phyloP scores from a whole-genome alignment of 2,888 invertebrate genomes.

The Argynnis bischoffii region DNA sequence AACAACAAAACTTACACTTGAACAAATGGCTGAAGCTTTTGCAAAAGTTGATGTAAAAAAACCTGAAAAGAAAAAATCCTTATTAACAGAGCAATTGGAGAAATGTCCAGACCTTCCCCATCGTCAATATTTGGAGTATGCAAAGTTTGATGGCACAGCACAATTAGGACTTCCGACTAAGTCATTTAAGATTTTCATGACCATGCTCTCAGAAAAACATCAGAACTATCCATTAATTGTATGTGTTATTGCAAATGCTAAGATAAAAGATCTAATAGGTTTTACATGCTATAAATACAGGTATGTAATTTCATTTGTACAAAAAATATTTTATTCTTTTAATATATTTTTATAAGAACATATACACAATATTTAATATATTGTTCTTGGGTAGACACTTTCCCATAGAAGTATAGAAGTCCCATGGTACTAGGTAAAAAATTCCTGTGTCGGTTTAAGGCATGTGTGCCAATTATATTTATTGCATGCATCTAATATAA shows the following conservation, averaged over 20 bases:
- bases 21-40: conserved; percentile 84
- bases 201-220: conserved; percentile 91
- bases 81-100: conserved; percentile 88
- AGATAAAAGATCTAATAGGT: conserved; percentile 95
- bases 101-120: conserved; percentile 89
- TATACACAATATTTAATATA: too few species aligned
- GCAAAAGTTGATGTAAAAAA: conserved; percentile 66
- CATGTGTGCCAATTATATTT: too few species aligned
- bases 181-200: conserved; percentile 94
- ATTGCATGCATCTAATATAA: too few species aligned
- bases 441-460: too few species aligned
- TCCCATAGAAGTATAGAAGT: too few species aligned
- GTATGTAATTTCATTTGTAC: conserved; percentile 51
- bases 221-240: conserved; percentile 92
- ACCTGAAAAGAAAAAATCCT: conserved; percentile 77
- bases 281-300: conserved; percentile 94
- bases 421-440: too few species aligned
- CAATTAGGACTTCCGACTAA: conserved; percentile 90
- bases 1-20: conserved; percentile 71
- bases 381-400: too few species aligned
- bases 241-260: conserved; percentile 91
- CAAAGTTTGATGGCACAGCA: conserved; percentile 94
- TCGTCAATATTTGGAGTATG: conserved; percentile 94
- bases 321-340: too few species aligned
- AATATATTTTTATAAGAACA: too few species aligned